These are phyloP conservation scores for Papilio gigon DNA, from an alignment of 2,888 invertebrate genomes.

Conservation along the genomic window DNA sequence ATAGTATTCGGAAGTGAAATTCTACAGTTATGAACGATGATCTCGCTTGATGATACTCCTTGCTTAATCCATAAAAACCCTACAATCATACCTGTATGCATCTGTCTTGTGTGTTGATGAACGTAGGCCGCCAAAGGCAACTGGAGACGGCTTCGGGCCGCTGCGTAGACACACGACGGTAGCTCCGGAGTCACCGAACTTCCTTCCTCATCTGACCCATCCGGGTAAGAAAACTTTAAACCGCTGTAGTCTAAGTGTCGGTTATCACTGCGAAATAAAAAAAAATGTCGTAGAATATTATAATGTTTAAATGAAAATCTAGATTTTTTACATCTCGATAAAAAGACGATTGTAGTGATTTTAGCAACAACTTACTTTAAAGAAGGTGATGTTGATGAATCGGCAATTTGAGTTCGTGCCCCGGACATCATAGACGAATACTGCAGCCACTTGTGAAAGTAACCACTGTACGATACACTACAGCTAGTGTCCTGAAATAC, in stretches of 20 bases:
- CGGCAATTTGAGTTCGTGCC: conserved; percentile 84
- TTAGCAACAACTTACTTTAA: conserved; percentile 76
- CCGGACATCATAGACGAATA: conserved; percentile 61
- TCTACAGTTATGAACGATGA: too few relatives aligned
- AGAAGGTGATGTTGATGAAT: conserved; percentile 86
- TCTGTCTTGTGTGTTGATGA: conserved; percentile 72
- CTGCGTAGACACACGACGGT: conserved; percentile 91
- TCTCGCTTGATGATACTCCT: too few relatives aligned
- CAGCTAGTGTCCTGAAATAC: conserved; percentile 46
- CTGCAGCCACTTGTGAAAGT: neutral
- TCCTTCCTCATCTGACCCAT: conserved; percentile 80
- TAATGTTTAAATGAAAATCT: neutral
- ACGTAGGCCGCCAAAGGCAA: conserved; percentile 75
- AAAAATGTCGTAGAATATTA: neutral
- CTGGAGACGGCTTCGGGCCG: conserved; percentile 75
- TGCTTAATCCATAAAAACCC: too few relatives aligned
- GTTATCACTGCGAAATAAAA: conserved; percentile 57
- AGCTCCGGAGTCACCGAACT: conserved; percentile 84
- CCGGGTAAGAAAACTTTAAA: conserved; percentile 72
- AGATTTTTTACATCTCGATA: too few relatives aligned
- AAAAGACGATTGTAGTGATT: neutral
- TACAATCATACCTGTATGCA: conserved; percentile 68
- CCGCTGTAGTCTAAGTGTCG: conserved; percentile 71
- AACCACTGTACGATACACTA: conserved; percentile 43
- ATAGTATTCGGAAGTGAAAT: too few relatives aligned